Evolutionary conservation across 2,888 invertebrate genomes (phyloP).

Genomic region (Laspeyria flexula): DNA sequence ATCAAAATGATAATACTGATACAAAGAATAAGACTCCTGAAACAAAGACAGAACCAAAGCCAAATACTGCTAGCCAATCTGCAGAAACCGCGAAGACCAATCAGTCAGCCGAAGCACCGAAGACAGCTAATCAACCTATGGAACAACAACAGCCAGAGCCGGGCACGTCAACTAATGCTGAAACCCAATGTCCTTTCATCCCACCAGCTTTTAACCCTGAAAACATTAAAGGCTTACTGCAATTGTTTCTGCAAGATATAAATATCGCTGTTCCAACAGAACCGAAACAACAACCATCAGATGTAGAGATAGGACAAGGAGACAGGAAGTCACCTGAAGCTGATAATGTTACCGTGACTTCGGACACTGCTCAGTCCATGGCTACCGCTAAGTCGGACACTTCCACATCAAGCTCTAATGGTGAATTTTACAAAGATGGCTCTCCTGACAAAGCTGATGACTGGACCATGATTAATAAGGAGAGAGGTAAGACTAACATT

Average conservation of each 20-base stretch:
- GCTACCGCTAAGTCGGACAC: slow-evolving; percentile 36
- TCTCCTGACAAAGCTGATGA: slow-evolving; percentile 68
- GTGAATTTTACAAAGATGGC: slow-evolving; percentile 49
- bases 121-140: neutral
- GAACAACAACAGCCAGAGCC: slow-evolving; percentile 18
- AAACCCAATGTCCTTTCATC: slow-evolving; percentile 6
- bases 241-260: slow-evolving; percentile 11
- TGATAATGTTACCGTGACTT: slow-evolving; percentile 8
- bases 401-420: slow-evolving; percentile 28
- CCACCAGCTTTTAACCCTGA: neutral
- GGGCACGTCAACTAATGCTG: slow-evolving; percentile 20
- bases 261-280: slow-evolving; percentile 15
- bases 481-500: slow-evolving; percentile 58
- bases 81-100: slow-evolving; percentile 1
- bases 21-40: slow-evolving; percentile 41
- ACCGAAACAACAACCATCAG: slow-evolving; percentile 31
- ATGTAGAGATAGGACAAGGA: slow-evolving; percentile 58
- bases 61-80: slow-evolving; percentile 27
- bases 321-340: slow-evolving; percentile 41
- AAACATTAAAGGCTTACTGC: slow-evolving; percentile 11
- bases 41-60: slow-evolving; percentile 19
- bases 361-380: neutral
- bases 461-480: slow-evolving; percentile 75
- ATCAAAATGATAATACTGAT: slow-evolving; percentile 41
- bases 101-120: slow-evolving; percentile 16